phyloP scores from a whole-genome alignment of 2,113 vertebrate species.

The Silurus meridionalis region DNA sequence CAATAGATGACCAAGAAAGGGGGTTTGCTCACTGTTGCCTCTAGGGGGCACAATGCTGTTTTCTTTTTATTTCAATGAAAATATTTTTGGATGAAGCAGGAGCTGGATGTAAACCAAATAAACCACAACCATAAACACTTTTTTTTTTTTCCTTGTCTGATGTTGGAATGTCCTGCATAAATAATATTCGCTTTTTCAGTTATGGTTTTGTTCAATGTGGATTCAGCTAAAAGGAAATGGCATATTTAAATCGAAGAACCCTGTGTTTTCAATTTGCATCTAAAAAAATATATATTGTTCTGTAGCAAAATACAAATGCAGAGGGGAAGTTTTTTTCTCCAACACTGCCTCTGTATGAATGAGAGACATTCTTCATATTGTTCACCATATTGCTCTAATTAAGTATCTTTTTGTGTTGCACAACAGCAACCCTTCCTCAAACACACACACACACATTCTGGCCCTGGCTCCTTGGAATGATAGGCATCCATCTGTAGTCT shows the following conservation, averaged over 20 bases:
- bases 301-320: not conserved
- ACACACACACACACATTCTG: constrained; percentile 64
- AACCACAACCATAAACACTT: constrained; percentile 2
- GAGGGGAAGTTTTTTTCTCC: too few relatives aligned
- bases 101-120: constrained; percentile 10
- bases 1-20: constrained; percentile 27
- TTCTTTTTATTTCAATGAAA: not conserved
- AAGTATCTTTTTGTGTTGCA: constrained; percentile 17
- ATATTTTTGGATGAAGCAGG: not conserved
- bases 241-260: not conserved
- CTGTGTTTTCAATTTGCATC: not conserved
- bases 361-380: not conserved
- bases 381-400: constrained; percentile 29
- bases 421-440: not conserved
- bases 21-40: constrained; percentile 23
- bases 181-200: not conserved
- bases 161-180: not conserved
- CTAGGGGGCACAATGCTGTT: constrained; percentile 19
- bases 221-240: too few relatives aligned
- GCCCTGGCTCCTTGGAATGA: constrained; percentile 84
- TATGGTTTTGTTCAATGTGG: not conserved
- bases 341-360: not conserved
- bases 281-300: not conserved
- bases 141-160: not conserved
- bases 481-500: constrained; percentile 83